These are phyloP conservation scores for Tyria jacobaeae DNA, from an alignment of 2,888 invertebrate species.

Conservation along the genomic window DNA sequence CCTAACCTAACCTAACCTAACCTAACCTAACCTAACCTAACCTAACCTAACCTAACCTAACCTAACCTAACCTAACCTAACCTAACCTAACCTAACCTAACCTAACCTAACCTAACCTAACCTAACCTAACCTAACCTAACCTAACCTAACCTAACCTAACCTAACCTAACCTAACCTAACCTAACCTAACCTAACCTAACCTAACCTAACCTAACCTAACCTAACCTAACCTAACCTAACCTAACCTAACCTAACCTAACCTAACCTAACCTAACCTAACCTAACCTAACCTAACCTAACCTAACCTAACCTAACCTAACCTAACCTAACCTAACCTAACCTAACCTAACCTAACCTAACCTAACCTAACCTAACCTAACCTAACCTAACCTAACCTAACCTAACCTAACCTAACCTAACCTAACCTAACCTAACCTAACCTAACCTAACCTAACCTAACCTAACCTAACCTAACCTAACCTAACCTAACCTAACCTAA, in stretches of 20 bases:
- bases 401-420: background rate
- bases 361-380: background rate
- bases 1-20: conserved; percentile 18
- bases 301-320: conserved; percentile 31
- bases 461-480: conserved; percentile 21
- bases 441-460: no score
- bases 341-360: conserved; percentile 32
- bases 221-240: conserved; percentile 36
- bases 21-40: conserved; percentile 17
- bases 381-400: background rate
- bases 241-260: conserved; percentile 28
- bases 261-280: conserved; percentile 28
- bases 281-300: conserved; percentile 26
- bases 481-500: conserved; percentile 40
- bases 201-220: conserved; percentile 39
- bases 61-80: conserved; percentile 17
- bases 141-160: conserved; percentile 31
- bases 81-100: no score
- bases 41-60: conserved; percentile 23
- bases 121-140: conserved; percentile 29
- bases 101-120: conserved; percentile 35
- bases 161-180: conserved; percentile 39
- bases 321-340: conserved; percentile 33
- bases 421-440: background rate
- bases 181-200: conserved; percentile 40